Evolutionary conservation across 2,113 vertebrate species (phyloP), one percentile per base, ranked within the genome.

Genomic region (Neotragus moschatus): DNA sequence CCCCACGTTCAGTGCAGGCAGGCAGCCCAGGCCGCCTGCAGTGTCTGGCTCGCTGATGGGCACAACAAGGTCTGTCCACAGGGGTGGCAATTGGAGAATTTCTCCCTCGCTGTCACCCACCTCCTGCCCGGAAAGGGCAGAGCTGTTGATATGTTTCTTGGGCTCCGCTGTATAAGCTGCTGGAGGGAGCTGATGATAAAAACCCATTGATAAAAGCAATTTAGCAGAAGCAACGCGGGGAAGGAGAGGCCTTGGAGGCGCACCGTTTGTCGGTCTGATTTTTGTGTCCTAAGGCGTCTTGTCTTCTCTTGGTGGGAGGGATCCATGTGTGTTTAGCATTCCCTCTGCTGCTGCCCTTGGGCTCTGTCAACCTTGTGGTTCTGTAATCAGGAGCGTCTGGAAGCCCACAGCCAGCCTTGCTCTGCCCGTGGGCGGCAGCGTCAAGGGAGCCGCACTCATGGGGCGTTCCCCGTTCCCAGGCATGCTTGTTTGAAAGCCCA

Each of bases 101-200:
- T 21, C 70, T 92, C 13, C 53, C 39, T 66, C 11, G 0, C 14
- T 7, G 47, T 60, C 66, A 28, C 28, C 77, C 47, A 33, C 45
- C 30, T 12, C 47, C 51, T n/a, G 5, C 39, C 79, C 51, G 43
- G 19, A 33, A 26, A 39, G 23, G 60, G 49, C 77, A 56, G 79
- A 84, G 89, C 56, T 8, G 13, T 30, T 86, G 84, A 75, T 47
- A 16, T 1, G 28, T 91, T 70, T 63, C 82, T 53, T 51, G 39
- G 91, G 56, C 49, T 92, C 55, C 4, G 1, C 80, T 95, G 86
- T 94, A 45, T 55, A 73, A 88, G 90, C 53, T 97, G 88, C 66
- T 39, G 17, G 49, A 92, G 73, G 80, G 90, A 96, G 58, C 36
- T 16, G 47, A 75, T 93, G 94, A 58, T 47, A 45, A 79, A n/a